Percentiles rank a stretch among this genome's conserved stretches.
Evolutionary conservation across 2,888 invertebrate genomes (phyloP).

Genomic region (Alviniconcha strummeri): DNA sequence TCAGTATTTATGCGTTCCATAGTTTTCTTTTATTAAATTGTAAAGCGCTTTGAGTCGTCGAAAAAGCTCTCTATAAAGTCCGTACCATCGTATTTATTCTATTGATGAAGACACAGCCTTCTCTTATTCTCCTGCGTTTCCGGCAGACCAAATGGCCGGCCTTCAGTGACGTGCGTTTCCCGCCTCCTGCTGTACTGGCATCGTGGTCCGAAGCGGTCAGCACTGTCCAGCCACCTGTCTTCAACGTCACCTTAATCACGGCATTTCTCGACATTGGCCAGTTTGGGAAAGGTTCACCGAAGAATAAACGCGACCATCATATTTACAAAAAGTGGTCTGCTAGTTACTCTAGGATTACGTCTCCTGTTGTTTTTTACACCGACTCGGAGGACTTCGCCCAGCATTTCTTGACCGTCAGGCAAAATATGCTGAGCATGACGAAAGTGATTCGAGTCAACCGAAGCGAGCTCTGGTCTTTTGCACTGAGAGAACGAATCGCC

Average conservation of each 20-base stretch:
- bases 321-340: conserved; percentile 19
- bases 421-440: neutral
- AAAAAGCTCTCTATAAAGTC: no score
- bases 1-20: no score
- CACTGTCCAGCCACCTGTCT: neutral
- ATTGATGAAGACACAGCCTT: no score
- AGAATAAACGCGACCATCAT: conserved; percentile 1
- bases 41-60: no score
- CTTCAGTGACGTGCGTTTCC: no score
- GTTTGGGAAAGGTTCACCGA: conserved; percentile 18
- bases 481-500: no score
- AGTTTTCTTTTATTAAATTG: no score
- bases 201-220: neutral
- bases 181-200: no score
- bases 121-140: no score
- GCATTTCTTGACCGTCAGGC: conserved; percentile 12
- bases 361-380: conserved; percentile 21
- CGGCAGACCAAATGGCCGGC: no score
- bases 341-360: neutral
- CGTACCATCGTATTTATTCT: no score
- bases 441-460: neutral
- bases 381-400: conserved; percentile 13
- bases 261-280: conserved; percentile 28
- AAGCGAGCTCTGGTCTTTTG: no score
- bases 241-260: conserved; percentile 21